Evolutionary conservation across 2,797 vertebrate genomes (phyloP), one percentile per base, ranked within the genome.

Genomic region (Neosalanx taihuensis): DNA sequence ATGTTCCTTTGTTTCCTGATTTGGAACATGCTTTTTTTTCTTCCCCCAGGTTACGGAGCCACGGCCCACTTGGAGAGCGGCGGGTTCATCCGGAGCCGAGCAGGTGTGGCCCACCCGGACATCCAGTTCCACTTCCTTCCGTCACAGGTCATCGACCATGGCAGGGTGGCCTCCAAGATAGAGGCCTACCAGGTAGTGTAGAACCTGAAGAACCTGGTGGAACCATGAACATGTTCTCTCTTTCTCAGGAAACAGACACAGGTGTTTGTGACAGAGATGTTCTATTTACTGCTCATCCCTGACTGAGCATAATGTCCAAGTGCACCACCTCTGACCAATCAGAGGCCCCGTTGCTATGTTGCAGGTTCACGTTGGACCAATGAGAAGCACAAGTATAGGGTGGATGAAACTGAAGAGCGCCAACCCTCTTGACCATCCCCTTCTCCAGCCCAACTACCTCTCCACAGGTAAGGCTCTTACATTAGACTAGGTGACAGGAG

Each of bases 71-170:
- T 99, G 73, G 97, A 99, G 84, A 96, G 95, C 0, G 98, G 98
- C 13, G 98, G 97, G 0, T 99, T 99, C 83, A 96, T 99, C 79
- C 93, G 97, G 71, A 96, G 96, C 79, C 87, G 85, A 18, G 89
- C 95, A 0, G 90, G 88, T 0, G 87, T 98, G 75, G 49, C 91
- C 61, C 95, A 99, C 76, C 97, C 97, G 0, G 94, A 99, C 79
- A 95, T 99, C 79, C 96, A 99, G 92, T 98, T 97, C 86, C 98
- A 99, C 77, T 99, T 99, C 81, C 90, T 99, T 67, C 98, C 98
- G 0, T 97, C 96, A 0, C 96, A 98, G 83, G 96, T 99, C 79
- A 96, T 99, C 64, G 96, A 99, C 80, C 97, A 99, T 0, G 97
- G 97, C 0, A 91, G 97, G 0, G 88, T 92, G 33, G 82, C 89